Percentiles rank a stretch among this genome's conserved stretches.
phyloP scores from a whole-genome alignment of 2,888 invertebrate genomes.

The Sialis lutaria region DNA sequence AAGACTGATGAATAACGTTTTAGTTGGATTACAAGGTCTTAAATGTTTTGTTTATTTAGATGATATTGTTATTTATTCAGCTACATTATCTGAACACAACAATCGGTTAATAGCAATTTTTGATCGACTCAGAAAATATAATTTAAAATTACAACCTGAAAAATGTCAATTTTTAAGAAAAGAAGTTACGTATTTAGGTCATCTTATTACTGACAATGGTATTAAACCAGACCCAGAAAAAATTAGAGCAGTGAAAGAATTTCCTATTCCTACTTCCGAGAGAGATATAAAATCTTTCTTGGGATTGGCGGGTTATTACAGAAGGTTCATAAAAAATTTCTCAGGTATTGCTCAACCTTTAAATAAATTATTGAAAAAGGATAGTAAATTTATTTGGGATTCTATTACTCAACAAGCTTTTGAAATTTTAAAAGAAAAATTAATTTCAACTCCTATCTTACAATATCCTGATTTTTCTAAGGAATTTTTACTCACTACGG shows the following conservation, averaged over 20 bases:
- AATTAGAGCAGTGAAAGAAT: slow-evolving; percentile 11
- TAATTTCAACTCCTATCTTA: slow-evolving; percentile 8
- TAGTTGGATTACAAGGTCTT: slow-evolving; percentile 16
- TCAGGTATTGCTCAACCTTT: slow-evolving; percentile 12
- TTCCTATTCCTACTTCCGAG: slow-evolving; percentile 13
- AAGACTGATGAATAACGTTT: slow-evolving; percentile 19
- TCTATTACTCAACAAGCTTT: slow-evolving; percentile 19
- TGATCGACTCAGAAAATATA: slow-evolving; percentile 8
- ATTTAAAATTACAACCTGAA: slow-evolving; percentile 11
- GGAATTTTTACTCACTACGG: not conserved
- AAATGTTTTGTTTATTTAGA: slow-evolving; percentile 19
- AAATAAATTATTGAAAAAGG: slow-evolving; percentile 9
- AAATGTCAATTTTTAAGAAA: slow-evolving; percentile 10
- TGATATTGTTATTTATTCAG: slow-evolving; percentile 16
- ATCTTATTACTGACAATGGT: slow-evolving; percentile 14
- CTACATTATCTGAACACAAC: slow-evolving; percentile 10
- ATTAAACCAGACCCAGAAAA: slow-evolving; percentile 15
- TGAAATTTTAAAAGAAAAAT: slow-evolving; percentile 16
- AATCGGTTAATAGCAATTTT: slow-evolving; percentile 8
- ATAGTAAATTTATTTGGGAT: slow-evolving; percentile 2
- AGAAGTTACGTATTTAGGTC: slow-evolving; percentile 16
- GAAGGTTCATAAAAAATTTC: slow-evolving; percentile 13
- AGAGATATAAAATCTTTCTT: slow-evolving; percentile 16
- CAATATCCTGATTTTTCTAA: not conserved
- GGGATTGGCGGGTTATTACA: slow-evolving; percentile 14